A percentile compares a stretch with the other conserved stretches of the same genome.
Conservation (phyloP, 2,797 vertebrate species). For the Mus caroli region DNA sequence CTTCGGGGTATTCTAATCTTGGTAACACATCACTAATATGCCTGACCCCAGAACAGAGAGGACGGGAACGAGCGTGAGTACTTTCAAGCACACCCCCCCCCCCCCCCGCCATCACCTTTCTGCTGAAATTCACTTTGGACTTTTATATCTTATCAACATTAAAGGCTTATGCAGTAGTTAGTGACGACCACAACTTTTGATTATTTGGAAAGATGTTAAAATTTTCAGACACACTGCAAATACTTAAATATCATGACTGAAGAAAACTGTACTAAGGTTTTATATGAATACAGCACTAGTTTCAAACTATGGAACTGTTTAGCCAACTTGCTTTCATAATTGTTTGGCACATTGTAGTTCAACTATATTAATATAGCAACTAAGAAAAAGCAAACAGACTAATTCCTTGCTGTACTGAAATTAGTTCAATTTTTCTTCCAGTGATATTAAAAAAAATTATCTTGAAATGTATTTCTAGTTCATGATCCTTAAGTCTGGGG, state of each 20-base stretch:
- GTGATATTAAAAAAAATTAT: constrained; percentile 25
- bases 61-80: neutral
- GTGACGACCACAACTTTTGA: neutral
- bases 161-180: constrained; percentile 48
- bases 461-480: constrained; percentile 33
- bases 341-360: constrained; percentile 7
- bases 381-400: neutral
- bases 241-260: neutral
- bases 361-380: neutral
- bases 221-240: constrained; percentile 56
- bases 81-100: constrained; percentile 40
- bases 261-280: constrained; percentile 42
- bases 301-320: constrained; percentile 41
- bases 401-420: constrained; percentile 28
- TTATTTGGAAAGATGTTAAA: constrained; percentile 50
- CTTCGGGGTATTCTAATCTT: neutral
- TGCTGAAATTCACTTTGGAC: constrained; percentile 52
- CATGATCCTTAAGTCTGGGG: constrained; percentile 31
- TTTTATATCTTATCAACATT: constrained; percentile 56
- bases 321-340: constrained; percentile 24
- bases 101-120: neutral
- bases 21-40: neutral
- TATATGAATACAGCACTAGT: constrained; percentile 4
- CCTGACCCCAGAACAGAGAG: neutral
- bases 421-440: constrained; percentile 50